These are phyloP conservation scores for Heteronetta atricapilla DNA, from an alignment of 2,113 vertebrate genomes.

Conservation along the genomic window DNA sequence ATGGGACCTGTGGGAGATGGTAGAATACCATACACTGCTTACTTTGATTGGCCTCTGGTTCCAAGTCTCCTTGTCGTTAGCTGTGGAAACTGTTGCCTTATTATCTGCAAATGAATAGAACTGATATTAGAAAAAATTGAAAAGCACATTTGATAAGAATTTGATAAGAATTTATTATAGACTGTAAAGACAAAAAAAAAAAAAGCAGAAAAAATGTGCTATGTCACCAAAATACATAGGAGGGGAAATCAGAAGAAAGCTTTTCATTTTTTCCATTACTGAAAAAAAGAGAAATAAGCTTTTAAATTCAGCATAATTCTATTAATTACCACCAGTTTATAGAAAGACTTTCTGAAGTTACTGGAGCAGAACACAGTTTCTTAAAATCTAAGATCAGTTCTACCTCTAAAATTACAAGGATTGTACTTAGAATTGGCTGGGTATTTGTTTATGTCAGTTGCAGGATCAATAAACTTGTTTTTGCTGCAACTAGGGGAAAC, in stretches of 20 bases:
- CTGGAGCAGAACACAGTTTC: background rate
- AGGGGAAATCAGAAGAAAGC: background rate
- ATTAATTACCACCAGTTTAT: background rate
- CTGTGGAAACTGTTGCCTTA: constrained; percentile 97
- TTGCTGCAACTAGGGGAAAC: background rate
- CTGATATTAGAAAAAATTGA: background rate
- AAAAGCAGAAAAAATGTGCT: background rate
- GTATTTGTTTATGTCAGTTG: background rate
- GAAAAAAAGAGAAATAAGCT: background rate
- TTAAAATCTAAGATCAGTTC: background rate
- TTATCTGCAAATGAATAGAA: constrained; percentile 86
- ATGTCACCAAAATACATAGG: background rate
- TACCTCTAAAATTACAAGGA: background rate
- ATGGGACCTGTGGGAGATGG: background rate
- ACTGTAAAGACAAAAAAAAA: background rate
- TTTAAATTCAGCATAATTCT: background rate
- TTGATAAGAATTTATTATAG: background rate
- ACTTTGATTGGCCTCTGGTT: constrained; percentile 98
- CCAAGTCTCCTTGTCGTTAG: constrained; percentile 95
- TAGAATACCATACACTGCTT: constrained; percentile 68
- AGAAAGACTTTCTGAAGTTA: background rate
- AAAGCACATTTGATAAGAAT: background rate
- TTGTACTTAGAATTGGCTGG: background rate
- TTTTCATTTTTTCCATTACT: background rate
- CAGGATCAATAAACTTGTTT: background rate